phyloP scores from a whole-genome alignment of 2,888 invertebrate species.

The Orchesellides sinensis region DNA sequence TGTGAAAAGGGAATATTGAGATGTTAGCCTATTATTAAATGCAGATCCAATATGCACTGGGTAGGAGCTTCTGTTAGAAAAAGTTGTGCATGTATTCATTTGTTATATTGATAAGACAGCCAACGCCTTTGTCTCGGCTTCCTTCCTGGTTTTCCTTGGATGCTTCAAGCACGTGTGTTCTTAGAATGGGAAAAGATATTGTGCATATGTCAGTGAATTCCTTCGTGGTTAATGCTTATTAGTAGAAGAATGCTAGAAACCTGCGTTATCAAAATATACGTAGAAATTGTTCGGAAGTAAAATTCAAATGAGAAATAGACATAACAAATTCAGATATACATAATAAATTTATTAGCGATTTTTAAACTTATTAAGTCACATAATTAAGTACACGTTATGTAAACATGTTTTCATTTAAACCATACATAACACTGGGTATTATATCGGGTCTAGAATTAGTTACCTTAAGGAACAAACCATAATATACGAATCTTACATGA shows the following conservation, averaged over 20 bases:
- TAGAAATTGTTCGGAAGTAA: too few species aligned
- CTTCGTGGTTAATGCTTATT: not conserved
- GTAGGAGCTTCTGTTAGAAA: constrained; percentile 22
- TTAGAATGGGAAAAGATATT: not conserved
- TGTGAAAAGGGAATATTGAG: constrained; percentile 54
- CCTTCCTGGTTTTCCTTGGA: constrained; percentile 31
- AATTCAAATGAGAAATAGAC: too few species aligned
- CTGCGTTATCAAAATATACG: not conserved
- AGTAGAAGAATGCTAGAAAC: not conserved
- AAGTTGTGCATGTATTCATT: not conserved
- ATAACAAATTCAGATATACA: too few species aligned
- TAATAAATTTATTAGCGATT: too few species aligned
- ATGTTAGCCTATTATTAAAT: constrained; percentile 38
- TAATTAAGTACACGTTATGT: too few species aligned
- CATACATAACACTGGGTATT: too few species aligned
- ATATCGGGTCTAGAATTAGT: too few species aligned
- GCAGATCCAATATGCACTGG: constrained; percentile 4
- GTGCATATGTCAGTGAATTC: not conserved
- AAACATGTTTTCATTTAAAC: too few species aligned
- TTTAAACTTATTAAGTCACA: too few species aligned
- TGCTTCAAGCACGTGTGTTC: not conserved
- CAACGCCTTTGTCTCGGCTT: constrained; percentile 43
- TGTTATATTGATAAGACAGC: not conserved
- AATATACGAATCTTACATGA: too few species aligned
- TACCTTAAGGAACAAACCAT: too few species aligned